Percentiles rank a stretch among this genome's conserved stretches.
Conservation (phyloP, 2,888 invertebrate species). For the Petrophora chlorosata region DNA sequence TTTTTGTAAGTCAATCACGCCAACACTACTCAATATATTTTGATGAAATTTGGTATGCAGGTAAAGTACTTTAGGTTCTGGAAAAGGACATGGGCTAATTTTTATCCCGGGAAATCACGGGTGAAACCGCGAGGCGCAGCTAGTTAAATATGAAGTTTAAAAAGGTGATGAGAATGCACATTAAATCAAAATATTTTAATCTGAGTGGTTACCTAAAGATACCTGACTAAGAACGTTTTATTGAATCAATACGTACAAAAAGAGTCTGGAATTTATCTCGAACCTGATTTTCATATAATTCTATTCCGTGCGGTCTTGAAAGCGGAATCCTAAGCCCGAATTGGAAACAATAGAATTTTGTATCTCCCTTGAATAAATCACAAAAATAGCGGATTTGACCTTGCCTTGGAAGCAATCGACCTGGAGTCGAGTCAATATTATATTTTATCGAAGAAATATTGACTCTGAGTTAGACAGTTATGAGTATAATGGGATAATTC, state of each 20-base stretch:
- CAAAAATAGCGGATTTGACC: conserved; percentile 25
- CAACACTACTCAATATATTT: too few species aligned
- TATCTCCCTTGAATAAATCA: conserved; percentile 32
- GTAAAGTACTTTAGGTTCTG: too few species aligned
- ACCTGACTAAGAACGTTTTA: background rate
- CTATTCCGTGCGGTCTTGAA: conserved; percentile 21
- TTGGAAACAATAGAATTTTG: conserved; percentile 33
- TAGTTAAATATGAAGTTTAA: too few species aligned
- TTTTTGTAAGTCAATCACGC: too few species aligned
- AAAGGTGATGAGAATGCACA: too few species aligned
- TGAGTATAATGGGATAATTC: background rate
- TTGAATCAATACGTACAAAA: conserved; percentile 14
- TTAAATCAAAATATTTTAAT: background rate
- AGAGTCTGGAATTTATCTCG: conserved; percentile 15
- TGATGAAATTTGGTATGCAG: too few species aligned
- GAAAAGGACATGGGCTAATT: too few species aligned
- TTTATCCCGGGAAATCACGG: too few species aligned
- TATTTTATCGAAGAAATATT: conserved; percentile 6
- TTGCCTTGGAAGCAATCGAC: conserved; percentile 15
- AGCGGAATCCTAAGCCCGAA: conserved; percentile 25
- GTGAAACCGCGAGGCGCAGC: too few species aligned
- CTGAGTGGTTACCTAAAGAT: background rate
- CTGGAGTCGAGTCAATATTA: conserved; percentile 5
- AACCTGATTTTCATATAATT: conserved; percentile 26
- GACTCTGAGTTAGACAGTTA: background rate